Base-by-base conservation (phyloP, 2,888 invertebrate species). In the Xanthia togata region DNA sequence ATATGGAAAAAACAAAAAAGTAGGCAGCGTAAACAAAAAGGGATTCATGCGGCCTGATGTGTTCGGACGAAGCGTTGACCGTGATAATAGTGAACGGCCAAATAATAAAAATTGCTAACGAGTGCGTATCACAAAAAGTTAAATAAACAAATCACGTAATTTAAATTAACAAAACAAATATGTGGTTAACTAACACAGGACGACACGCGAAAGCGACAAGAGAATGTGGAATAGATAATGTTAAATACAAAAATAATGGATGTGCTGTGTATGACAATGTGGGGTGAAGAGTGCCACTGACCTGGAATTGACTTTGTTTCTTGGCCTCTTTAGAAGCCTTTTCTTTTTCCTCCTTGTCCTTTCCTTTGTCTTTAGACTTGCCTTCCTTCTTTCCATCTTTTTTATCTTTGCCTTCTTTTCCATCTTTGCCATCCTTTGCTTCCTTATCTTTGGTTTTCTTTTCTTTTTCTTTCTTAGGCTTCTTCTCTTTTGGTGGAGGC, bases 231-330 rank as follows among this genome's bases (percentile, higher is more conserved):
- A 85, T n/a, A n/a, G n/a, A n/a, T 82, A 76, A 83, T 86, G 88
- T 88, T 88, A 88, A 92, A 92, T 93, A 95, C 93, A 92, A 94
- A 91, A 90, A 90, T 92, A 89, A 89, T 94, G 95, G 94, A 96
- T 95, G 96, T 95, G 96, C 96, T 95, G 96, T 92, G 90, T 91
- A 91, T 91, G 86, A 90, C 73, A 79, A 60, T 81, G 71, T 75
- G 79, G 69, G 77, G 71, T 78, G 74, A 57, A 62, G 60, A 71
- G 50, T 75, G 82, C 82, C 81, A 91, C 95, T 93, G 88, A 98
- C 97, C 97, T 97, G 97, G 89, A 97, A 97, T 91, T 97, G 97
- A 88, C 97, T 97, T 91, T 97, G 97, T 93, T 98, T 97, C 93
- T 97, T 97, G 88, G 97, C 94, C 87, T 97, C 97, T 93, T 97